These are phyloP conservation scores for Drosophila hamatofila DNA, from an alignment of 2,888 invertebrate species.

Conservation along the genomic window DNA sequence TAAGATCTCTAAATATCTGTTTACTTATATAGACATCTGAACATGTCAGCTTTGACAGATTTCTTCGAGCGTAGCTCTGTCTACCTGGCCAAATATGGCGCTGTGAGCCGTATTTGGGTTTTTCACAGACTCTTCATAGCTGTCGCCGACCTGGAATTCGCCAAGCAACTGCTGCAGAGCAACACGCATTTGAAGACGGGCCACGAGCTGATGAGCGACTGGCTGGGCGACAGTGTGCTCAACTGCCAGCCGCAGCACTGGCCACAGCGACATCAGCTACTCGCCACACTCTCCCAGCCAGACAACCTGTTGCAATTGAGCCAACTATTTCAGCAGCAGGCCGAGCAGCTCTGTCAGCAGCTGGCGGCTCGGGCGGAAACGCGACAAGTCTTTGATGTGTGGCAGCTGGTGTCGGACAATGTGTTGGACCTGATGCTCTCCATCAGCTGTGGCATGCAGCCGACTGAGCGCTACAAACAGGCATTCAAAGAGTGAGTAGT, in stretches of 20 bases:
- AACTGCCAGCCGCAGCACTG: constrained; percentile 50
- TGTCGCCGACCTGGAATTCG: constrained; percentile 61
- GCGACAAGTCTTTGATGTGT: constrained; percentile 45
- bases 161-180: constrained; percentile 51
- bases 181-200: constrained; percentile 55
- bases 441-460: constrained; percentile 47
- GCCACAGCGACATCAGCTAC: constrained; percentile 46
- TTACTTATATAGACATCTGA: neutral
- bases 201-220: constrained; percentile 57
- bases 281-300: constrained; percentile 38
- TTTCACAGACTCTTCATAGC: constrained; percentile 68
- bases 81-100: constrained; percentile 60
- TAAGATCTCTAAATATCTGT: constrained; percentile 12
- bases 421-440: constrained; percentile 48
- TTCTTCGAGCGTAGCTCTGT: constrained; percentile 58
- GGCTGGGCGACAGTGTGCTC: constrained; percentile 46
- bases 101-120: constrained; percentile 61
- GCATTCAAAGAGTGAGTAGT: constrained; percentile 48
- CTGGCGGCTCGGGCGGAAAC: constrained; percentile 17
- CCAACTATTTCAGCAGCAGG: constrained; percentile 40
- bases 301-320: constrained; percentile 28
- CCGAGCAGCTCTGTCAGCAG: constrained; percentile 22
- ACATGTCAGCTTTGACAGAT: constrained; percentile 32
- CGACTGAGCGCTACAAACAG: constrained; percentile 46
- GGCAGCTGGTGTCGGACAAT: constrained; percentile 40